These are phyloP conservation scores for Engraulis encrasicolus DNA, from an alignment of 2,113 vertebrate species.

Conservation along the genomic window DNA sequence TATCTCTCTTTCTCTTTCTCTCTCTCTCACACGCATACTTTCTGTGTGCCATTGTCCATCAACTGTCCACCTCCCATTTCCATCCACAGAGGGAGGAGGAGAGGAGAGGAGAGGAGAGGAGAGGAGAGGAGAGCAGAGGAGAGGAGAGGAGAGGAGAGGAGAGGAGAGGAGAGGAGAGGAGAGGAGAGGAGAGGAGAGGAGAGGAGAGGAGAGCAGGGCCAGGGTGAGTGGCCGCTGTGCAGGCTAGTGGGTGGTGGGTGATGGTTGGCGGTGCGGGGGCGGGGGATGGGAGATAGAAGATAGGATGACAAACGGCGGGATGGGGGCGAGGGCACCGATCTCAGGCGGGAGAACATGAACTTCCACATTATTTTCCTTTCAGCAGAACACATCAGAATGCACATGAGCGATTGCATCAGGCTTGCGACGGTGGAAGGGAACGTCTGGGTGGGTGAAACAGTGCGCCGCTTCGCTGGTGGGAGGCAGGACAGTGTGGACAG, in stretches of 20 bases:
- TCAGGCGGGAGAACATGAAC: background rate
- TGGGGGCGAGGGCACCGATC: background rate
- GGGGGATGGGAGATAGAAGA: background rate
- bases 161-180: no score
- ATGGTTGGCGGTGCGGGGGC: no score
- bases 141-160: no score
- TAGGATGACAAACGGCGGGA: no score
- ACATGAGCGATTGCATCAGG: background rate
- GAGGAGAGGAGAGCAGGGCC: background rate
- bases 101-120: no score
- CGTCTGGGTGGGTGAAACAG: background rate
- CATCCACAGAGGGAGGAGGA: conserved; percentile 53
- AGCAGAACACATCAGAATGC: background rate
- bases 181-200: conserved; percentile 56
- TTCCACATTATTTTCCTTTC: background rate
- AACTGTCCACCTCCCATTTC: background rate
- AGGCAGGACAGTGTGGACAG: background rate
- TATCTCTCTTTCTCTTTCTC: no score
- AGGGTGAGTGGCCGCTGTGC: background rate
- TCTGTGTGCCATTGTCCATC: no score
- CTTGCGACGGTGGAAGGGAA: background rate
- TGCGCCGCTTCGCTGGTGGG: background rate
- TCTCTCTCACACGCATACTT: no score
- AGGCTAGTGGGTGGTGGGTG: no score
- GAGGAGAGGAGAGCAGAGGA: no score